Conservation (phyloP, 2,113 vertebrate species). For the Ascaphus truei region DNA sequence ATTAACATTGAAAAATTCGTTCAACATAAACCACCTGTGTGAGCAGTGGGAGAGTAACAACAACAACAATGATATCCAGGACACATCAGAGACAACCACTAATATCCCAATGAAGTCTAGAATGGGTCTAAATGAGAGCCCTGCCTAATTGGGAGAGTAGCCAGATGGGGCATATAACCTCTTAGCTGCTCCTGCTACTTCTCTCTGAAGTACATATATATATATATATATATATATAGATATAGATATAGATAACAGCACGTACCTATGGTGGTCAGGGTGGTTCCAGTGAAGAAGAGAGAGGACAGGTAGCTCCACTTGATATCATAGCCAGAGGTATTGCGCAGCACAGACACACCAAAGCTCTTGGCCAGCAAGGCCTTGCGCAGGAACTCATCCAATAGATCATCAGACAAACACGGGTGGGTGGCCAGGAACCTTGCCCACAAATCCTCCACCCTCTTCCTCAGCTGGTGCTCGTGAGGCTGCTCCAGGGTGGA, state of each 20-base stretch:
- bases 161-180: no score
- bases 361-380: neutral
- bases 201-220: no score
- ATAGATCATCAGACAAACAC: neutral
- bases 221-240: no score
- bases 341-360: neutral
- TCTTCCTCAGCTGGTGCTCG: neutral
- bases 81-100: no score
- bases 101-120: no score
- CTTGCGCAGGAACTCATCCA: neutral
- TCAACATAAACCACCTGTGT: no score
- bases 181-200: no score
- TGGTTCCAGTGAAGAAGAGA: conserved; percentile 16
- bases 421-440: neutral
- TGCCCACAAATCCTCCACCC: neutral
- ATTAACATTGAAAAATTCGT: no score
- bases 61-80: no score
- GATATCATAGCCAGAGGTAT: neutral
- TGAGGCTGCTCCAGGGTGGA: neutral
- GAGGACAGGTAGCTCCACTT: conserved; percentile 25
- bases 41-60: no score
- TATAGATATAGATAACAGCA: neutral
- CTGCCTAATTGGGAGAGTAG: no score
- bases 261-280: conserved; percentile 26
- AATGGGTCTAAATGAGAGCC: no score